phyloP scores from a whole-genome alignment of 2,113 vertebrate genomes.

The Triplophysa tibetana region DNA sequence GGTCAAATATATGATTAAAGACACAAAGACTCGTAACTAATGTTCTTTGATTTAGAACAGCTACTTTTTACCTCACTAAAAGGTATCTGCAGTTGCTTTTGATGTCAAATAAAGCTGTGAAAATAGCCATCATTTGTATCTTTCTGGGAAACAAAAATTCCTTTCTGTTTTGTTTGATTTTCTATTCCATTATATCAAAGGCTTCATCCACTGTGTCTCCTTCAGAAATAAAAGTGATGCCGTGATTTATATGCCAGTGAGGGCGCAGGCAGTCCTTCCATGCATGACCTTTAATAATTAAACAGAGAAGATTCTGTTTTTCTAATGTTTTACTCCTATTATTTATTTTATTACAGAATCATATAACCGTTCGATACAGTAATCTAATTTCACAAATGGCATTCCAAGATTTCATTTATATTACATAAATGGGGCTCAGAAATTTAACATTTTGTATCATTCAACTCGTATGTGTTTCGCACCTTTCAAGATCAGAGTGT shows the following conservation, averaged over 20 bases:
- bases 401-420: not conserved
- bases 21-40: conserved; percentile 10
- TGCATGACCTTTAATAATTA: conserved; percentile 32
- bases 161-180: conserved; percentile 51
- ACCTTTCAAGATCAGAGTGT: too few relatives aligned
- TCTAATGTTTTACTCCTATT: not conserved
- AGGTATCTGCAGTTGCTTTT: conserved; percentile 45
- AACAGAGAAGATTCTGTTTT: not conserved
- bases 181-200: conserved; percentile 49
- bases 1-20: conserved; percentile 22
- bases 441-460: too few relatives aligned
- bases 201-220: conserved; percentile 34
- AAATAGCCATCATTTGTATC: conserved; percentile 43
- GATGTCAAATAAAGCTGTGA: conserved; percentile 45
- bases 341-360: not conserved
- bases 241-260: not conserved
- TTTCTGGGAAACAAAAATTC: conserved; percentile 43
- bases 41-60: conserved; percentile 8
- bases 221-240: conserved; percentile 37
- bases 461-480: too few relatives aligned
- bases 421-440: not conserved
- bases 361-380: too few relatives aligned
- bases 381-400: not conserved
- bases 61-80: conserved; percentile 24
- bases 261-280: conserved; percentile 23